A percentile compares a stretch with the other conserved stretches of the same genome.
Evolutionary conservation across 2,113 vertebrate species (phyloP).

Genomic region (Pedetes capensis): DNA sequence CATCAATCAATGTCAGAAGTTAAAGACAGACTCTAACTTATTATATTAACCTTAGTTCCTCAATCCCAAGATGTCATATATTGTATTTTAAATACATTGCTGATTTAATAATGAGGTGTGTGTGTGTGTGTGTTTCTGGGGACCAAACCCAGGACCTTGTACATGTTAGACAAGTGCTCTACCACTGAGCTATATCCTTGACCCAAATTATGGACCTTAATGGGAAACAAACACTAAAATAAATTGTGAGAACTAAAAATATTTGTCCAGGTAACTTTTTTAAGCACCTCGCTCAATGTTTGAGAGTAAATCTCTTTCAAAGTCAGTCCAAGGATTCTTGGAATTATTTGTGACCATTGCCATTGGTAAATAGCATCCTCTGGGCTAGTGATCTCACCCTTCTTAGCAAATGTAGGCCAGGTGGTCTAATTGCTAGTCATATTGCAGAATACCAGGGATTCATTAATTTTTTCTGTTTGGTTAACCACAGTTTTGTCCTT

Average conservation of each 20-base stretch:
- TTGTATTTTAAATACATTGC: constrained; percentile 33
- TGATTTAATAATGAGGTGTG: constrained; percentile 28
- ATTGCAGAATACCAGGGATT: neutral
- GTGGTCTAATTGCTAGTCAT: neutral
- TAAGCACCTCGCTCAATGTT: neutral
- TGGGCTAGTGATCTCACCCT: neutral
- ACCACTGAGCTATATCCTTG: no score
- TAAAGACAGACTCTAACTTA: neutral
- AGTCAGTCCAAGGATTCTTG: neutral
- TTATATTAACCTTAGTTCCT: constrained; percentile 37
- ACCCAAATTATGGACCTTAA: no score
- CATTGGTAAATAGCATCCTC: neutral
- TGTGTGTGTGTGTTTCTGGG: no score
- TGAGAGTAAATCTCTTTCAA: constrained; percentile 22
- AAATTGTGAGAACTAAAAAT: neutral
- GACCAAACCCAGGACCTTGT: no score
- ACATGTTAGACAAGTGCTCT: no score
- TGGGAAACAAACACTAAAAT: neutral
- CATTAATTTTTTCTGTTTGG: neutral
- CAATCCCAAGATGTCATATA: neutral
- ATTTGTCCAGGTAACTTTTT: neutral
- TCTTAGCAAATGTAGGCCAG: neutral
- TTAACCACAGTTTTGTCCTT: constrained; percentile 20
- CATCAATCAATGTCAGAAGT: neutral
- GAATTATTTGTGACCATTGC: neutral